Percentiles rank a stretch among this genome's conserved stretches.
phyloP scores from a whole-genome alignment of 1,140 invertebrate genomes.

The Bombus confusus region DNA sequence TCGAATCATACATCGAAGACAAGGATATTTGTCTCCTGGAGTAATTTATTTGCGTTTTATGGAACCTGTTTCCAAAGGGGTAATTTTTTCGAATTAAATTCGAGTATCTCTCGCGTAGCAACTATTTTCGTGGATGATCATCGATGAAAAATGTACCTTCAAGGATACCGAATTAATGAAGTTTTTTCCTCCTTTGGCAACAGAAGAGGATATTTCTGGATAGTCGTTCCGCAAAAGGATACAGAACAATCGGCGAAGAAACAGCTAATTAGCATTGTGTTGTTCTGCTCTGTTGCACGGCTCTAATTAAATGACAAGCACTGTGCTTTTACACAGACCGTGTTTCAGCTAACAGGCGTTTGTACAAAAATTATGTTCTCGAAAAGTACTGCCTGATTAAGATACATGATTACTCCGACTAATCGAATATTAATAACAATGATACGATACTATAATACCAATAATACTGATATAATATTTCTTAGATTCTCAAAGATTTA shows the following conservation, averaged over 20 bases:
- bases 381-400: neutral
- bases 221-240: too few species aligned
- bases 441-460: too few species aligned
- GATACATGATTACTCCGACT: too few species aligned
- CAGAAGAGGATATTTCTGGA: neutral
- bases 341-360: conserved; percentile 15
- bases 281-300: conserved; percentile 32
- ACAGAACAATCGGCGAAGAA: conserved; percentile 21
- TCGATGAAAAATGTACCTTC: neutral
- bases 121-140: neutral
- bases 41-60: conserved; percentile 22
- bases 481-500: too few species aligned
- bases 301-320: conserved; percentile 43
- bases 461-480: too few species aligned
- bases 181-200: neutral
- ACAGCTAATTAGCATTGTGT: conserved; percentile 47
- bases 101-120: neutral
- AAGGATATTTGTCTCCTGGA: conserved; percentile 6
- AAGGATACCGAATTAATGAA: conserved; percentile 1
- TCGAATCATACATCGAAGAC: neutral
- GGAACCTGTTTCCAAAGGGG: neutral
- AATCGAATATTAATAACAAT: too few species aligned
- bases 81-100: neutral
- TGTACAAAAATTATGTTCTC: neutral
- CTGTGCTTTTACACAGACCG: neutral